Percentiles rank a stretch among this genome's conserved stretches.
Evolutionary conservation across 2,797 vertebrate species (phyloP).

Genomic region (Rhinogobio ventralis): DNA sequence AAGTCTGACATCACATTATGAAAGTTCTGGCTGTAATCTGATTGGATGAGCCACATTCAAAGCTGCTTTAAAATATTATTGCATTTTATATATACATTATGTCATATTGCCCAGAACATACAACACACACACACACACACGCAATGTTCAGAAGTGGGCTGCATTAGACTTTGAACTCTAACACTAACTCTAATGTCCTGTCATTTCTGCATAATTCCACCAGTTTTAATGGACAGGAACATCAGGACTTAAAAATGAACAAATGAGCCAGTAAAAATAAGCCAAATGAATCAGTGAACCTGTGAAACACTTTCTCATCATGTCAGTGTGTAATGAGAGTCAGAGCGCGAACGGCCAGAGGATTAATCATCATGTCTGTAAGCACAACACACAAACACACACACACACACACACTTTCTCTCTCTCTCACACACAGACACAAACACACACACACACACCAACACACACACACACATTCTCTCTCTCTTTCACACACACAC

Average conservation of each 20-base stretch:
- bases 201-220: conserved; percentile 2
- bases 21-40: neutral
- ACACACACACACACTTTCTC: too few relatives aligned
- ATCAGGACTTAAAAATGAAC: neutral
- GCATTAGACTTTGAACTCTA: conserved; percentile 1
- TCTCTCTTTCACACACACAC: neutral
- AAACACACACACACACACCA: too few relatives aligned
- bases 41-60: neutral
- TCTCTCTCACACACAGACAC: neutral
- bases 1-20: neutral
- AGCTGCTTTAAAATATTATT: neutral
- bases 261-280: neutral
- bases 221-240: neutral
- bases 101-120: neutral
- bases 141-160: too few relatives aligned
- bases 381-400: neutral
- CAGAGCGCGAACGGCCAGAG: neutral
- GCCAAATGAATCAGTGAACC: neutral
- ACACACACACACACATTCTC: neutral
- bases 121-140: neutral
- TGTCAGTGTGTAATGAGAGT: conserved; percentile 12
- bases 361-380: neutral
- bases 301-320: neutral
- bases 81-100: neutral
- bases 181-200: conserved; percentile 9